Evolutionary conservation across 2,888 invertebrate species (phyloP).

Genomic region (Horisme vitalbata): DNA sequence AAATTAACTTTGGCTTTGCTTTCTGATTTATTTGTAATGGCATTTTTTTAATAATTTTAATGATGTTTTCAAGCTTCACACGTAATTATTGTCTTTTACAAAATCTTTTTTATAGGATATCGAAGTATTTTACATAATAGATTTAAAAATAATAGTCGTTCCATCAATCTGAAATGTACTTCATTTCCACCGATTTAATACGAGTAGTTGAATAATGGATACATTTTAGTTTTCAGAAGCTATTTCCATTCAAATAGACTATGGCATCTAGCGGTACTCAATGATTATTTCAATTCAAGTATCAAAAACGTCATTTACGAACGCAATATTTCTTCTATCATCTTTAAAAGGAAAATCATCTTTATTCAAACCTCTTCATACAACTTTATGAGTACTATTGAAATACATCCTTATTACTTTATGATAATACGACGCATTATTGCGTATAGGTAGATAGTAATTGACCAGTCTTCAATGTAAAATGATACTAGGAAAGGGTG

Average conservation of each 20-base stretch:
- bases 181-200: no score
- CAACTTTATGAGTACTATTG: background rate
- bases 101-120: no score
- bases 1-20: slow-evolving; percentile 15
- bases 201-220: no score
- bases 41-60: no score
- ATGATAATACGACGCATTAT: slow-evolving; percentile 24
- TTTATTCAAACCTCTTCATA: slow-evolving; percentile 12
- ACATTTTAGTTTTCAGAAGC: background rate
- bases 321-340: slow-evolving; percentile 10
- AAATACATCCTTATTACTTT: background rate
- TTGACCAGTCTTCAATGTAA: slow-evolving; percentile 36
- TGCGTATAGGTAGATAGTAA: slow-evolving; percentile 26
- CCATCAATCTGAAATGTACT: no score
- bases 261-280: slow-evolving; percentile 3
- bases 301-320: slow-evolving; percentile 5
- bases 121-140: no score
- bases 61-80: no score
- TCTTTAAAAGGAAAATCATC: slow-evolving; percentile 23
- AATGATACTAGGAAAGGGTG: slow-evolving; percentile 33
- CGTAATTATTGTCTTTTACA: no score
- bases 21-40: background rate
- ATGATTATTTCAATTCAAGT: slow-evolving; percentile 1
- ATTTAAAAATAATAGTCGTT: no score
- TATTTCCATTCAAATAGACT: slow-evolving; percentile 4